Evolutionary conservation across 2,113 vertebrate genomes (phyloP).

Genomic region (Pleuronectes platessa): DNA sequence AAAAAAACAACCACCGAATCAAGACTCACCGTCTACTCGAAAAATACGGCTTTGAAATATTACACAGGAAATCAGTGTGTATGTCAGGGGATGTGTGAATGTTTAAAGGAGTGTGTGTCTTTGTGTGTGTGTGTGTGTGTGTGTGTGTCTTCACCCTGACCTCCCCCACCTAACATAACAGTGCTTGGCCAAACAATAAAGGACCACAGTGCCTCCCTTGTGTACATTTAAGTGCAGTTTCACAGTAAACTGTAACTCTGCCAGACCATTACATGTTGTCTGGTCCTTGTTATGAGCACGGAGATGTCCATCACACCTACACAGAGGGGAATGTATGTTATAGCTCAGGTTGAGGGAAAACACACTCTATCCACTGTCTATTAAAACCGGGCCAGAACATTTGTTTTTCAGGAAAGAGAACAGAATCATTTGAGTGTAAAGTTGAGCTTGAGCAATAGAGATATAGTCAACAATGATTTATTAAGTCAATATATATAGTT

Average conservation of each 20-base stretch:
- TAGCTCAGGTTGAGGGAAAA: neutral
- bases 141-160: slow-evolving; percentile 40
- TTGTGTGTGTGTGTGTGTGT: slow-evolving; percentile 10
- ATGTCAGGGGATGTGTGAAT: neutral
- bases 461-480: too few relatives aligned
- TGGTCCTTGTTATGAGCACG: slow-evolving; percentile 4
- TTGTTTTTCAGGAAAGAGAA: too few relatives aligned
- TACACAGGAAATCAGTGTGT: slow-evolving; percentile 43
- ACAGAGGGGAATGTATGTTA: neutral
- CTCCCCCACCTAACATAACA: slow-evolving; percentile 45
- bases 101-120: neutral
- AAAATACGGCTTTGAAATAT: slow-evolving; percentile 48
- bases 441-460: too few relatives aligned
- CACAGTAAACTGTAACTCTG: slow-evolving; percentile 30
- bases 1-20: neutral
- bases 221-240: slow-evolving; percentile 22
- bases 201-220: slow-evolving; percentile 16
- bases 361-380: neutral
- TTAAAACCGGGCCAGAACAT: too few relatives aligned
- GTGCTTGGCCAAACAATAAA: slow-evolving; percentile 26
- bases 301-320: slow-evolving; percentile 8
- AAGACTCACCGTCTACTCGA: neutral
- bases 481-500: too few relatives aligned
- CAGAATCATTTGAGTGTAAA: too few relatives aligned
- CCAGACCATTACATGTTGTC: slow-evolving; percentile 18